A percentile compares a stretch with the other conserved stretches of the same genome.
Conservation (phyloP, 2,888 invertebrate species). For the Hemistola chrysoprasaria region DNA sequence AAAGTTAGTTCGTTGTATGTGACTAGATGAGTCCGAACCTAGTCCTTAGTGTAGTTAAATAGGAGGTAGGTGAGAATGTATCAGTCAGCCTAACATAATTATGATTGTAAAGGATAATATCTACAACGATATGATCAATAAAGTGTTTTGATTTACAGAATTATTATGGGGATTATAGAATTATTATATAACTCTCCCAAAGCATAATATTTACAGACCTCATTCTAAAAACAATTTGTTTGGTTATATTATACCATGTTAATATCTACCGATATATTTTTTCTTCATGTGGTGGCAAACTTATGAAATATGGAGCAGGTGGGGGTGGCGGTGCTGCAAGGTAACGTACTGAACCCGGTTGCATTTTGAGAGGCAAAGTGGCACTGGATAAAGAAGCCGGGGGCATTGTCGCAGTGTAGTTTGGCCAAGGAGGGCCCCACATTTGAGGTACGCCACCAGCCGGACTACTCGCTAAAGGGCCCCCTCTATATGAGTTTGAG, state of each 20-base stretch:
- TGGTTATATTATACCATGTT: constrained; percentile 1
- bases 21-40: constrained; percentile 43
- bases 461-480: constrained; percentile 85
- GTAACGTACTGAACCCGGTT: constrained; percentile 77
- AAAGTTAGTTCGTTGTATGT: constrained; percentile 33
- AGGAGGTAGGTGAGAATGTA: constrained; percentile 16
- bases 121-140: constrained; percentile 50
- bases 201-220: constrained; percentile 48
- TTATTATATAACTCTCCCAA: constrained; percentile 40
- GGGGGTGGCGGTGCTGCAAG: constrained; percentile 83
- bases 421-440: constrained; percentile 78
- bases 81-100: constrained; percentile 15
- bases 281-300: constrained; percentile 84
- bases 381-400: constrained; percentile 83
- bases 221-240: constrained; percentile 15
- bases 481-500: constrained; percentile 85
- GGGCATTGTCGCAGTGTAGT: constrained; percentile 83
- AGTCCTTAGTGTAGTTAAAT: constrained; percentile 27
- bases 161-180: constrained; percentile 17
- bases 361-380: constrained; percentile 86
- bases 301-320: constrained; percentile 85
- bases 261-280: constrained; percentile 83
- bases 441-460: constrained; percentile 84
- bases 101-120: constrained; percentile 37
- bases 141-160: constrained; percentile 11